Base-by-base conservation (phyloP, 2,888 invertebrate genomes). In the Hemithea aestivaria region DNA sequence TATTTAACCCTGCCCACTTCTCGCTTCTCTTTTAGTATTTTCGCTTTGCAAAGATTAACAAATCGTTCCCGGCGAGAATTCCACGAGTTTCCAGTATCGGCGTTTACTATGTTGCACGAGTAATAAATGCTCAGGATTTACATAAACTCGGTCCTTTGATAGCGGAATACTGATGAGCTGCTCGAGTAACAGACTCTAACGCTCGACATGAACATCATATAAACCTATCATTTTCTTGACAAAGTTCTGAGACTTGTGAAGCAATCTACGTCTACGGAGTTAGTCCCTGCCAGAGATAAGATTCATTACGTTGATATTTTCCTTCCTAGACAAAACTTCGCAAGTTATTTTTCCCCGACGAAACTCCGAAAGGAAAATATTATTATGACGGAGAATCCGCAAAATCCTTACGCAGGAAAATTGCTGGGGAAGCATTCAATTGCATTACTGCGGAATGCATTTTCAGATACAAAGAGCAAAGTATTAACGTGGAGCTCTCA, bases 401-500 rank as follows among this genome's bases (percentile, higher is more conserved):
- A 43, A 51, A 53, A 46, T 45, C 44, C 41, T 50, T 47, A 41
- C 45, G 37, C 39, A 46, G 48, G 44, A 43, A 59, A 60, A 53
- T 58, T 46, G 51, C 51, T 48, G 45, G 45, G 49, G 53, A 58
- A 59, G 53, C 47, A 52, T 66, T 53, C 63, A 63, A 67, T 70
- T 62, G 64, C 63, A 66, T 72, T 72, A 65, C 56, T 57, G 51
- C 58, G 53, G 57, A 72, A 70, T 67, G 63, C 62, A 69, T 73
- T 75, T 70, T 72, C 53, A 59, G 65, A 61, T 70, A 69, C 63
- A 73, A 70, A 68, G 60, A 63, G 65, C 56, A 58, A 65, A 65
- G 66, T 72, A 76, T 74, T 75, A 76, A 64, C 59, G 68, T 64
- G 56, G 62, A 67, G 71, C 73, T 71, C 64, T 79, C 74, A 79